Evolutionary conservation across 2,888 invertebrate species (phyloP), one percentile per base, ranked within the genome.

Genomic region (Parapristionchus giblindavisi): DNA sequence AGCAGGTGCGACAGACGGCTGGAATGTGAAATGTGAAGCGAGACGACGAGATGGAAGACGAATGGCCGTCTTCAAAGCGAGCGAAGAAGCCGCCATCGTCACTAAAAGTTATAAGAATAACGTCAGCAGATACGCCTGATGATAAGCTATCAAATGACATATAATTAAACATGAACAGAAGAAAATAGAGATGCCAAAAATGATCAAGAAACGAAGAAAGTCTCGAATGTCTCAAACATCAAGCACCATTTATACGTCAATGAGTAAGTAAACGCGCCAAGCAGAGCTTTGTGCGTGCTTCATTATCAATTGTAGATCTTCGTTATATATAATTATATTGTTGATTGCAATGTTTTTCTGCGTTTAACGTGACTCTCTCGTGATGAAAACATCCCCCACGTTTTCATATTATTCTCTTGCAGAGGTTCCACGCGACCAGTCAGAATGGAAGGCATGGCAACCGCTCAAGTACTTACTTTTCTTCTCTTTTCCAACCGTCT

Each of bases 1-100:
- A 38, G 82, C 77, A 52, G 79, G 76, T 3, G 80, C 78, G 1
- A 75, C 52, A 2, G 82, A 81, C 2, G 85, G 84, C 38, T 81
- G 80, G 76, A 83, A 85, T 5, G 81, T 82, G 80, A 85, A 85
- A 76, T 85, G 85, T 11, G 83, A 80, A 51, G 82, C 82, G 54
- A 38, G 38, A 17, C 74, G 63, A 17, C 65, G 63, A 21, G 60
- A 29, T 2, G 70, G 70, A 24, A 71, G 56, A 11, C 68, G 68
- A 24, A 52, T 52, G n/a, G 52, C 52, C 2, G 34, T 34, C 34
- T 48, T 52, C 51, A 68, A 52, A n/a, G 68, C 68, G 68, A 68
- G 68, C 68, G 68, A 68, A n/a, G 51, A 52, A 34, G 68, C 48
- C 24, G 68, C 68, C 68, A 68, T 68, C 27, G 43, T 65, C 63